Percentiles rank a stretch among this genome's conserved stretches.
Evolutionary conservation across 2,113 vertebrate species (phyloP).

Genomic region (Cyanocitta stelleri): DNA sequence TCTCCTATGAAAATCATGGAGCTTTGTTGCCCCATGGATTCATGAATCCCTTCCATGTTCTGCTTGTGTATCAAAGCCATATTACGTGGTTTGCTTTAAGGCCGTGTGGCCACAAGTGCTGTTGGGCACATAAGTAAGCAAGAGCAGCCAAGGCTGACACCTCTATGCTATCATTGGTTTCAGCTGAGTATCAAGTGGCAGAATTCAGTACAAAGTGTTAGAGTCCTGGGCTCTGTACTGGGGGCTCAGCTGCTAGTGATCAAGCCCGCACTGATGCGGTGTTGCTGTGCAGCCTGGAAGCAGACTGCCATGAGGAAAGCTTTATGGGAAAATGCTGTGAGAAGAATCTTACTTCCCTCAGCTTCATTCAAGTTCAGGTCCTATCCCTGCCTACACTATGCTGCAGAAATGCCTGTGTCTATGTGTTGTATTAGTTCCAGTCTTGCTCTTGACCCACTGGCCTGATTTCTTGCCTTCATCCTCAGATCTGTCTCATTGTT

Average conservation of each 20-base stretch:
- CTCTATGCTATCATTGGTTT: not conserved
- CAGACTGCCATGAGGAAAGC: not conserved
- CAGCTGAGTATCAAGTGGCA: not conserved
- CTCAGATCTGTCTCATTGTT: not conserved
- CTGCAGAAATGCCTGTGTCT: not conserved
- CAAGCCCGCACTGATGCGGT: accelerated
- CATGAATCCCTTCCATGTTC: not conserved
- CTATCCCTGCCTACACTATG: not conserved
- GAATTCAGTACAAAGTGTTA: not conserved
- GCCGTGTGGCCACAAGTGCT: not conserved
- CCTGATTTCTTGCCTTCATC: not conserved
- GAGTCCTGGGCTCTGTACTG: not conserved
- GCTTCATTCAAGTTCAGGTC: not conserved
- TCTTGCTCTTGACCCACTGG: not conserved
- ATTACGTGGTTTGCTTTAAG: not conserved
- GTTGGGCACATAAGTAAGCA: not conserved
- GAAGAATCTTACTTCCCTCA: not conserved
- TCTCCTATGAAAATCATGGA: not conserved
- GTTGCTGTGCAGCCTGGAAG: not conserved
- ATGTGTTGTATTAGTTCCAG: not conserved
- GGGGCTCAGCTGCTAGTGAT: not conserved
- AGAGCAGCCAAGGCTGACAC: not conserved
- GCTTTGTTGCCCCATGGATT: not conserved
- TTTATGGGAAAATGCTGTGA: not conserved
- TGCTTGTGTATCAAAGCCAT: not conserved